phyloP scores from a whole-genome alignment of 2,797 vertebrate species.

The Danio aesculapii region DNA sequence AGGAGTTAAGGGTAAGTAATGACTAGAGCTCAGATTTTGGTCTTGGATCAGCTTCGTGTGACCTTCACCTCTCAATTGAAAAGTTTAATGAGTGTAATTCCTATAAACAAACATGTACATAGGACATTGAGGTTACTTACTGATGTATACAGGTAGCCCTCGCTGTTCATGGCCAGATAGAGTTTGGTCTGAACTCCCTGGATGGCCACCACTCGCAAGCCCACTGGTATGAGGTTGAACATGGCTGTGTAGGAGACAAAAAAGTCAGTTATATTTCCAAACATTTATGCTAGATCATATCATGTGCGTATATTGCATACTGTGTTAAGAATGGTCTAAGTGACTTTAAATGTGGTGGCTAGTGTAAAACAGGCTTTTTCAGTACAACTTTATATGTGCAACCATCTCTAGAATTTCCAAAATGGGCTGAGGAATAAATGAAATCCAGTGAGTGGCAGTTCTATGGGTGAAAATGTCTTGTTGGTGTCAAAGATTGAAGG shows the following conservation, averaged over 20 bases:
- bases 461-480: too few species aligned
- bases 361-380: too few species aligned
- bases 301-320: background rate
- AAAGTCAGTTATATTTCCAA: conserved; percentile 6
- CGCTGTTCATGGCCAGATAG: conserved; percentile 99
- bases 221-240: conserved; percentile 99
- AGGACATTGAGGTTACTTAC: conserved; percentile 81
- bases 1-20: conserved; percentile 7
- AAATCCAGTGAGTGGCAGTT: too few species aligned
- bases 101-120: conserved; percentile 1
- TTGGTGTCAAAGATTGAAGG: too few species aligned
- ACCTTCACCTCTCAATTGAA: background rate
- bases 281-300: background rate
- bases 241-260: conserved; percentile 80
- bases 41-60: conserved; percentile 22
- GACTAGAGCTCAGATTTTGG: conserved; percentile 5
- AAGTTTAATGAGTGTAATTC: background rate
- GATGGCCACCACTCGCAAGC: conserved; percentile 98
- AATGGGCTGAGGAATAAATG: too few species aligned
- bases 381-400: too few species aligned
- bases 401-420: too few species aligned
- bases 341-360: too few species aligned
- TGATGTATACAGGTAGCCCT: conserved; percentile 97
- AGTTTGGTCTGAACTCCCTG: conserved; percentile 99
- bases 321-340: too few species aligned